Evolutionary conservation across 2,888 invertebrate genomes (phyloP).

Genomic region (Acrobasis consociella): DNA sequence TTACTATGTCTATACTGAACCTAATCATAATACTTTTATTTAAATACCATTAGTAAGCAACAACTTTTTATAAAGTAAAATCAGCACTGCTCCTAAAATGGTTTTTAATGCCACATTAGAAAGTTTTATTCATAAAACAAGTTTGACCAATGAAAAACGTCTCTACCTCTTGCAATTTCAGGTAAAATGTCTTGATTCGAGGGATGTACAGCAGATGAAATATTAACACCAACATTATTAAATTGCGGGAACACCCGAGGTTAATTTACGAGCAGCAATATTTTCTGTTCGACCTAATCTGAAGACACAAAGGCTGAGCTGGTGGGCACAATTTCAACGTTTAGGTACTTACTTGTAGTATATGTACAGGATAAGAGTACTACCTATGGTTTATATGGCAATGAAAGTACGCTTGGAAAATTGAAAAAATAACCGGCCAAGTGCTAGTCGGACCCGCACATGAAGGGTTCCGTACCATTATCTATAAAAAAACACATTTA

Average conservation of each 20-base stretch:
- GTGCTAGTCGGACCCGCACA: too few species aligned
- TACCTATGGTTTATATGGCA: not conserved
- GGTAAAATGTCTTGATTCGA: not conserved
- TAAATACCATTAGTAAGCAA: too few species aligned
- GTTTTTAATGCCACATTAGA: too few species aligned
- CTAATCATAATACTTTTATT: too few species aligned
- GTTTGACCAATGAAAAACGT: not conserved
- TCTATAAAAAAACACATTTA: too few species aligned
- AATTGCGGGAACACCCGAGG: conserved; percentile 7
- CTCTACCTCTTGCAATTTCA: not conserved
- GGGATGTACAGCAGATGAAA: conserved; percentile 9
- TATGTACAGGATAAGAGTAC: too few species aligned
- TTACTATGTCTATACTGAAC: too few species aligned
- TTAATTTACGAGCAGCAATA: conserved; percentile 19
- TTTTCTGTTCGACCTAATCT: conserved; percentile 11
- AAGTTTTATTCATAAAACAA: too few species aligned
- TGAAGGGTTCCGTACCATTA: too few species aligned
- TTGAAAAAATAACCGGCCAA: not conserved
- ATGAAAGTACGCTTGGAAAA: not conserved
- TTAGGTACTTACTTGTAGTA: too few species aligned
- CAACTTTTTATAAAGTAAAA: too few species aligned
- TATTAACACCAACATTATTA: conserved; percentile 19
- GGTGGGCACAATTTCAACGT: not conserved
- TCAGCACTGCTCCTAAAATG: too few species aligned
- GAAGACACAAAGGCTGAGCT: not conserved